Conservation (phyloP, 2,797 vertebrate genomes). For the Crax fasciolata region DNA sequence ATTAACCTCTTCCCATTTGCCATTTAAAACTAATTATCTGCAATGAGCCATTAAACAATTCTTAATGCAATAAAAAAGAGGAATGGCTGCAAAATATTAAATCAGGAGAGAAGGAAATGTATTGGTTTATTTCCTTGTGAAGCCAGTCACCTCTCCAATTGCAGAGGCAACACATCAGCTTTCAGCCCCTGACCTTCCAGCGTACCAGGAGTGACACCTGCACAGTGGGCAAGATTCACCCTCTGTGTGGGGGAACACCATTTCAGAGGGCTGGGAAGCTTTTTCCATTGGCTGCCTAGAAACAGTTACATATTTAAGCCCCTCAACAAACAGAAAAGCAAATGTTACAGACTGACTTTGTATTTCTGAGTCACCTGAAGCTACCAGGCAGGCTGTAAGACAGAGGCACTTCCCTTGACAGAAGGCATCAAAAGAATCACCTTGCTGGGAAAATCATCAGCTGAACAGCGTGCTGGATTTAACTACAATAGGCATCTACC, state of each 20-base stretch:
- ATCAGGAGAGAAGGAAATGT: slow-evolving; percentile 27
- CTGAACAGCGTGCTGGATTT: not conserved
- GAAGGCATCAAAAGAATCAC: not conserved
- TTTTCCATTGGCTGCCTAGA: not conserved
- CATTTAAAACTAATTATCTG: slow-evolving; percentile 67
- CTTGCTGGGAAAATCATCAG: not conserved
- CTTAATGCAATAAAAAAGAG: slow-evolving; percentile 33
- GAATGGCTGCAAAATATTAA: slow-evolving; percentile 36
- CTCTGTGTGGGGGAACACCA: not conserved
- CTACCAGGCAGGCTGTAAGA: not conserved
- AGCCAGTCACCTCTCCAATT: not conserved
- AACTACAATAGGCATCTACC: not conserved
- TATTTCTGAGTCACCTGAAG: not conserved
- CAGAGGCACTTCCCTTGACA: not conserved
- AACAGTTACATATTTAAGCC: not conserved
- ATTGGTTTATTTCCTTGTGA: slow-evolving; percentile 10
- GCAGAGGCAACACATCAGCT: not conserved
- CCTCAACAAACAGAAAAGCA: not conserved
- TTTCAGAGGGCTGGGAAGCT: not conserved
- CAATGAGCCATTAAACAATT: slow-evolving; percentile 71
- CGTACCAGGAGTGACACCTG: not conserved
- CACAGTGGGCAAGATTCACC: not conserved
- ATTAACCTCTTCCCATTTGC: slow-evolving; percentile 64
- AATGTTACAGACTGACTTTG: rapidly evolving
- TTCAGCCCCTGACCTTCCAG: slow-evolving; percentile 8